Conservation (phyloP, 2,797 vertebrate species). For the Miichthys miiuy region DNA sequence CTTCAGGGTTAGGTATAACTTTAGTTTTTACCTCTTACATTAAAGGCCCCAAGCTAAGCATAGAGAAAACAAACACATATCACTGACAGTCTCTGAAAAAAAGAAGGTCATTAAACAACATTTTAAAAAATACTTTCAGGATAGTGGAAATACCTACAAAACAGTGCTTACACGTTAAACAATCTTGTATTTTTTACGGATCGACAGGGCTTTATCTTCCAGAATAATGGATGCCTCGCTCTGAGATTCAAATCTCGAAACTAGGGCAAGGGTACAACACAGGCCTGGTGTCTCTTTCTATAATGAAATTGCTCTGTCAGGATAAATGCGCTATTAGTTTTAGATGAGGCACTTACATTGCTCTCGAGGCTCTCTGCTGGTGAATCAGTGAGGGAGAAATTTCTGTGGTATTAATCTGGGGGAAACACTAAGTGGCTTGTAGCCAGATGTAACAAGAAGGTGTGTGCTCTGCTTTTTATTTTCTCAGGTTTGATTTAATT, state of each 20-base stretch:
- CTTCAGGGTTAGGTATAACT: neutral
- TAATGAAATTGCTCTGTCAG: slow-evolving; percentile 18
- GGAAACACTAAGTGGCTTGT: neutral
- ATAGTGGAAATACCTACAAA: neutral
- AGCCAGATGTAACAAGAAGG: neutral
- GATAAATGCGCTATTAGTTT: slow-evolving; percentile 25
- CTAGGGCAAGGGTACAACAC: slow-evolving; percentile 1
- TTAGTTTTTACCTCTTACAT: neutral
- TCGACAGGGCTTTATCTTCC: neutral
- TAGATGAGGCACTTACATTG: slow-evolving; percentile 1
- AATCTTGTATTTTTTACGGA: neutral
- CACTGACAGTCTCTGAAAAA: neutral
- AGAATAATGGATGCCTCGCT: neutral
- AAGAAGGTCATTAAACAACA: neutral
- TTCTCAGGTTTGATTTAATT: neutral
- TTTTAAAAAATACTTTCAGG: neutral
- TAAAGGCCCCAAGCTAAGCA: neutral
- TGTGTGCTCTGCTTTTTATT: slow-evolving; percentile 7
- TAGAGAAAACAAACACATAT: neutral
- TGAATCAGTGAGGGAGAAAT: slow-evolving; percentile 23
- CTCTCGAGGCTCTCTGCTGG: neutral
- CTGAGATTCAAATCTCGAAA: slow-evolving; percentile 12
- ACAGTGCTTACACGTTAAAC: neutral
- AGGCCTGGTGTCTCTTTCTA: slow-evolving; percentile 5
- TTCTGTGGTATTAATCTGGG: slow-evolving; percentile 9